These are phyloP conservation scores for Misgurnus anguillicaudatus DNA, from an alignment of 2,113 vertebrate species.

Conservation along the genomic window DNA sequence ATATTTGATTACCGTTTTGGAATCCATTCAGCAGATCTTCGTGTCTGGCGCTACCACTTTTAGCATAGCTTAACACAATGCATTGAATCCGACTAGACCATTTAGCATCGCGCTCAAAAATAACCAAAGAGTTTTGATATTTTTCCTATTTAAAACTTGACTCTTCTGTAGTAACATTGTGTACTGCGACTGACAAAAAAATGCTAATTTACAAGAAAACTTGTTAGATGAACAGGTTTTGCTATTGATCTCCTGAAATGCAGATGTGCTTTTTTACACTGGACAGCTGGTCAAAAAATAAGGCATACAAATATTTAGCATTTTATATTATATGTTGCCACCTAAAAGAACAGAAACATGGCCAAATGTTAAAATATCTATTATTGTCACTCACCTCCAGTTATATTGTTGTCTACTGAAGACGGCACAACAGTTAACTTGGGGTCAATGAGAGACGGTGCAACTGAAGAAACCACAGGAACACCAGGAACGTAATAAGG, in stretches of 20 bases:
- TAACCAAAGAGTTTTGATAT: too few relatives aligned
- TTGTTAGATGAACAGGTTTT: too few relatives aligned
- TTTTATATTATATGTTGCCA: neutral
- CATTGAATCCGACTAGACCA: too few relatives aligned
- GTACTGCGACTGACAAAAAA: too few relatives aligned
- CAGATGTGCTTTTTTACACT: neutral
- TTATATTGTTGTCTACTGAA: slow-evolving; percentile 69
- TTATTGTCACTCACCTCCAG: slow-evolving; percentile 65
- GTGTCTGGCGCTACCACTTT: too few relatives aligned
- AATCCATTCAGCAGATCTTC: too few relatives aligned
- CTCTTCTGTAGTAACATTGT: too few relatives aligned
- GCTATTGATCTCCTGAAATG: neutral
- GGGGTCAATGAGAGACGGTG: slow-evolving; percentile 80
- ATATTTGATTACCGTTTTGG: too few relatives aligned
- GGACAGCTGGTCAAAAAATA: neutral
- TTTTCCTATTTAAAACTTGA: too few relatives aligned
- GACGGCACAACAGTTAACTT: slow-evolving; percentile 84
- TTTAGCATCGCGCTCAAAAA: too few relatives aligned
- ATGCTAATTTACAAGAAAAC: too few relatives aligned
- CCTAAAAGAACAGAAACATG: neutral
- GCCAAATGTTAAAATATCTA: neutral
- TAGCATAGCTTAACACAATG: too few relatives aligned
- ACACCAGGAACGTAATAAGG: slow-evolving; percentile 91
- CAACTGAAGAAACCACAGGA: slow-evolving; percentile 80
- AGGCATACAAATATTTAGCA: neutral